Evolutionary conservation across 1,140 invertebrate genomes (phyloP).

Genomic region (Diploscapter pachys): DNA sequence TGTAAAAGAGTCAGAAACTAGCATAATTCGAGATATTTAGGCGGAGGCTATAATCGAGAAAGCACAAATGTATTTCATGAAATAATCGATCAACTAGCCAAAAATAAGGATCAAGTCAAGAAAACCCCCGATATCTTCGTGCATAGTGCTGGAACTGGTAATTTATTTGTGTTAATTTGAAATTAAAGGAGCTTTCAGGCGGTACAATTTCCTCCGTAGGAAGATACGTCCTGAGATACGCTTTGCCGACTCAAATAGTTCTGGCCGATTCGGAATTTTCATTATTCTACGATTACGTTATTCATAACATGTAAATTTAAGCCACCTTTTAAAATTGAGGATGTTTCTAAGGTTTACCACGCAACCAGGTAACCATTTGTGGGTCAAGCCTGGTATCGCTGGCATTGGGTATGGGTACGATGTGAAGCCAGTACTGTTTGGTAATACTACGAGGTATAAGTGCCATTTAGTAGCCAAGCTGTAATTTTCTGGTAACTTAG

Average conservation of each 20-base stretch:
- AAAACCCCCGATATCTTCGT: constrained; percentile 43
- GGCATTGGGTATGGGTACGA: constrained; percentile 48
- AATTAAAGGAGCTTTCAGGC: not conserved
- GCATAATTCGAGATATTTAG: too few relatives aligned
- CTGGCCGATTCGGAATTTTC: constrained; percentile 44
- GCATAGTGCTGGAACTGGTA: constrained; percentile 44
- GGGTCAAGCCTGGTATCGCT: constrained; percentile 41
- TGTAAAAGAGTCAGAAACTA: too few relatives aligned
- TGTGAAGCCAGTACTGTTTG: constrained; percentile 34
- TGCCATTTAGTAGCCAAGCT: too few relatives aligned
- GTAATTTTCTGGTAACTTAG: not conserved
- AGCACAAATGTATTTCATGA: constrained; percentile 45
- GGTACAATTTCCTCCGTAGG: constrained; percentile 47
- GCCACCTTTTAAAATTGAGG: not conserved
- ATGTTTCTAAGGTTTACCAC: constrained; percentile 36
- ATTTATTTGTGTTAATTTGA: not conserved
- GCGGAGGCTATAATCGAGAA: constrained; percentile 32
- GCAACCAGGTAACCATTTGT: constrained; percentile 33
- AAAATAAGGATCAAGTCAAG: constrained; percentile 4
- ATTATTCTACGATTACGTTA: constrained; percentile 45
- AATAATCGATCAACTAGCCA: constrained; percentile 39
- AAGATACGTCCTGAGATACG: constrained; percentile 44
- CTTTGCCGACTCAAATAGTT: constrained; percentile 36
- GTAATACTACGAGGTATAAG: constrained; percentile 32
- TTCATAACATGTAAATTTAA: constrained; percentile 28